These are phyloP conservation scores for Microctonus brassicae DNA, from an alignment of 2,888 invertebrate species.

Conservation along the genomic window DNA sequence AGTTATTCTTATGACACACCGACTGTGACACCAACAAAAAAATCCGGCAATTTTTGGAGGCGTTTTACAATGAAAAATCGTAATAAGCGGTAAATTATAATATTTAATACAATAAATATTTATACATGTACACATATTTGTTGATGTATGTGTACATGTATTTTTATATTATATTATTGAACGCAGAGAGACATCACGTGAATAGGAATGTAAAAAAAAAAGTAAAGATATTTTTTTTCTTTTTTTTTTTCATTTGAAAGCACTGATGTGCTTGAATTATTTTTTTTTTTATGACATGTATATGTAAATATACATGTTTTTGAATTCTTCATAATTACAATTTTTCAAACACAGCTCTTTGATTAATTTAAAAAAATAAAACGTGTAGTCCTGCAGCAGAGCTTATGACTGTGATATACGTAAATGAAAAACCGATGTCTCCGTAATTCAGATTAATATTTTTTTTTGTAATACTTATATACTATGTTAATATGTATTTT, in stretches of 20 bases:
- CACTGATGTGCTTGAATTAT: constrained; percentile 12
- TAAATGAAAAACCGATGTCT: constrained; percentile 42
- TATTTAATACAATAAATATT: not conserved
- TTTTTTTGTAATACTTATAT: too few relatives aligned
- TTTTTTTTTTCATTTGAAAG: not conserved
- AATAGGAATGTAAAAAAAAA: not conserved
- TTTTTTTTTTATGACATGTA: constrained; percentile 1
- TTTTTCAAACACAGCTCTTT: constrained; percentile 45
- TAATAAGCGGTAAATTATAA: constrained; percentile 74
- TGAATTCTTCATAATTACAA: constrained; percentile 1
- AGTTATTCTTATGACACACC: constrained; percentile 67
- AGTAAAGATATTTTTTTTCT: not conserved
- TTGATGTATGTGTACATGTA: not conserved
- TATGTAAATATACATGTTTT: not conserved
- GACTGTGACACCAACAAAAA: constrained; percentile 60
- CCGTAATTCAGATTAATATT: constrained; percentile 29
- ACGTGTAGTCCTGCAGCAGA: constrained; percentile 58
- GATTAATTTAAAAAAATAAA: constrained; percentile 19
- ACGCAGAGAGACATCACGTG: constrained; percentile 9
- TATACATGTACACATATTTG: not conserved
- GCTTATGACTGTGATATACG: constrained; percentile 66
- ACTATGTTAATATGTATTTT: too few relatives aligned
- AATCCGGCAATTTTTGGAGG: constrained; percentile 74
- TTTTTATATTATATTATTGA: not conserved
- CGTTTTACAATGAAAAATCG: constrained; percentile 80